These are phyloP conservation scores for Zeus faber DNA, from an alignment of 2,113 vertebrate species.

Conservation along the genomic window DNA sequence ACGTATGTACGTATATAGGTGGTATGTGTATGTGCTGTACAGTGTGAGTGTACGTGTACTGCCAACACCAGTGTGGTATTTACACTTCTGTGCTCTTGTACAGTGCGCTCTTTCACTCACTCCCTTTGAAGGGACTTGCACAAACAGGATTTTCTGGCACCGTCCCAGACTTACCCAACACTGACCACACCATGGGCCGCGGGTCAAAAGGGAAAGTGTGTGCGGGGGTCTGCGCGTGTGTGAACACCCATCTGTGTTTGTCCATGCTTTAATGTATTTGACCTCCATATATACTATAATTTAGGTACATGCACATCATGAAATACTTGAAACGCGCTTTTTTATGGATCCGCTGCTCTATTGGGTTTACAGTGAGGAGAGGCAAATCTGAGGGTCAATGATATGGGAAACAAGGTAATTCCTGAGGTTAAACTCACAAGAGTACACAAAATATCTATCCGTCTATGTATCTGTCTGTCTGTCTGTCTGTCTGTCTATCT, in stretches of 20 bases:
- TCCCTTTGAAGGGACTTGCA: conserved; percentile 63
- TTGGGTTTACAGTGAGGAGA: too few relatives aligned
- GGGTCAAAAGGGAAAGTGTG: conserved; percentile 30
- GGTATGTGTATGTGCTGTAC: conserved; percentile 21
- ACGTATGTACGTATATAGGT: conserved; percentile 5
- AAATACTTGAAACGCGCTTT: too few relatives aligned
- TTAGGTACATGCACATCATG: too few relatives aligned
- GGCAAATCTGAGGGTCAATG: too few relatives aligned
- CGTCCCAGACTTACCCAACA: conserved; percentile 36
- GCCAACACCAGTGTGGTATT: conserved; percentile 56
- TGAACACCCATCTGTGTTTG: too few relatives aligned
- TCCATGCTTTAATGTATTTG: background rate
- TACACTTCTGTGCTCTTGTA: conserved; percentile 52
- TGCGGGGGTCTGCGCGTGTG: too few relatives aligned
- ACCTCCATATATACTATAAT: background rate
- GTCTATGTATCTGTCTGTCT: too few relatives aligned
- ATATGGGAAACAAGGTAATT: too few relatives aligned
- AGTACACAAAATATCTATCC: too few relatives aligned
- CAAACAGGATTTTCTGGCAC: conserved; percentile 54
- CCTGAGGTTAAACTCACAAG: too few relatives aligned
- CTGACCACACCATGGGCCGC: conserved; percentile 52
- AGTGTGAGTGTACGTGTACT: conserved; percentile 46
- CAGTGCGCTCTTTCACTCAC: conserved; percentile 56
- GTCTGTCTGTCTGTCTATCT: conserved; percentile 39
- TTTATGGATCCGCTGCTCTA: too few relatives aligned